These are phyloP conservation scores for Mythimna vitellina DNA, from an alignment of 2,888 invertebrate species.

Conservation along the genomic window DNA sequence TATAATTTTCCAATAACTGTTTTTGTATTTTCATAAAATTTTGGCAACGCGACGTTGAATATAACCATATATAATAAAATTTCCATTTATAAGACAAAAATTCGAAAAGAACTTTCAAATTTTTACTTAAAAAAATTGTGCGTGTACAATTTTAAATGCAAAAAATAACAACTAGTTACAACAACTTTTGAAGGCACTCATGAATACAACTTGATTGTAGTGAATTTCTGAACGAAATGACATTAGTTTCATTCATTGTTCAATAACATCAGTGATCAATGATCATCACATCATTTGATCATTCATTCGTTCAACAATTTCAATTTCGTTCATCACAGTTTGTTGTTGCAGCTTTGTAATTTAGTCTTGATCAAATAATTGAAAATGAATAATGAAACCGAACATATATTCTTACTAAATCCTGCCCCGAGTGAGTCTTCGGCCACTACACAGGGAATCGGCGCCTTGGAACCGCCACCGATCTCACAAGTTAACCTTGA, in stretches of 20 bases:
- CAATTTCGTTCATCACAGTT: not conserved
- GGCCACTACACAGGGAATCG: conserved; percentile 50
- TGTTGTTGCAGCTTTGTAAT: not conserved
- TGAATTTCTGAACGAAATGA: conserved; percentile 11
- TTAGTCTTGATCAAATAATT: not conserved
- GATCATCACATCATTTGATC: not conserved
- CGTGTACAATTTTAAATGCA: too few relatives aligned
- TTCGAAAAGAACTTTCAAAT: too few relatives aligned
- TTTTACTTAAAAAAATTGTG: too few relatives aligned
- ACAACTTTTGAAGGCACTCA: too few relatives aligned
- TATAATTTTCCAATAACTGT: too few relatives aligned
- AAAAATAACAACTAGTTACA: too few relatives aligned
- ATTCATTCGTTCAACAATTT: not conserved
- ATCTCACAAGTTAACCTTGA: conserved; percentile 67
- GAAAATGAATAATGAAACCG: conserved; percentile 72
- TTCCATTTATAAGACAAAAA: too few relatives aligned
- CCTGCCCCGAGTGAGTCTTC: conserved; percentile 55
- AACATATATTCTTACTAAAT: conserved; percentile 72
- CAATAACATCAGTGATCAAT: not conserved
- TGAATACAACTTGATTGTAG: not conserved
- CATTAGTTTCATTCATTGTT: conserved; percentile 1
- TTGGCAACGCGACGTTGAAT: too few relatives aligned
- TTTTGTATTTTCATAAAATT: too few relatives aligned
- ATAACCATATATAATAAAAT: too few relatives aligned
- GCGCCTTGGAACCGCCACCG: conserved; percentile 27